These are phyloP conservation scores for Neostethus bicornis DNA, from an alignment of 2,797 vertebrate genomes.

Conservation along the genomic window DNA sequence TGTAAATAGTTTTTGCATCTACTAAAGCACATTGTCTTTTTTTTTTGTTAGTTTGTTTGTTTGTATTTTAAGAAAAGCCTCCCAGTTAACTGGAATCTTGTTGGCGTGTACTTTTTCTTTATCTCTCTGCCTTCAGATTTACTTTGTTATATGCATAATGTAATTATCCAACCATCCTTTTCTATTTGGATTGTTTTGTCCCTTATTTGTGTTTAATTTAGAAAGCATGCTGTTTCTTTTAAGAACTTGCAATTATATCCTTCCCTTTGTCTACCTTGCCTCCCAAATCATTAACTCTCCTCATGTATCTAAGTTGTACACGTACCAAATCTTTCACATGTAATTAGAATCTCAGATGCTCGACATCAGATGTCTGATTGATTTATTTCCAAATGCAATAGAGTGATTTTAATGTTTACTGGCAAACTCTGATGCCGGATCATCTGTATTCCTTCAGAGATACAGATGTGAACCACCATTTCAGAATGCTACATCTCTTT, in stretches of 20 bases:
- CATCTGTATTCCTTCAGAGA: neutral
- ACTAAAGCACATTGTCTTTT: no score
- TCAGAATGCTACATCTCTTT: neutral
- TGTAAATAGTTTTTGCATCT: neutral
- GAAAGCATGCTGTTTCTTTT: neutral
- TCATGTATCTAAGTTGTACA: neutral
- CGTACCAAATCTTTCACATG: neutral
- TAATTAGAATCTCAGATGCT: no score
- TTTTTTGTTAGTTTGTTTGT: no score
- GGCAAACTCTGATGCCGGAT: no score
- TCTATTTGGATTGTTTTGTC: neutral
- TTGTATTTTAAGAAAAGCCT: no score
- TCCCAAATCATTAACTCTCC: neutral
- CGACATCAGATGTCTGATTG: no score
- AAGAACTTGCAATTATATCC: neutral
- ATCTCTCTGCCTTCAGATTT: neutral
- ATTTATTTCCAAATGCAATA: no score
- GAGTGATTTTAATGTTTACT: no score
- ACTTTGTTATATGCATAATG: slow-evolving; percentile 1
- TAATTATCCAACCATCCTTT: neutral
- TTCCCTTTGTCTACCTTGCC: neutral
- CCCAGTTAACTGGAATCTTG: no score
- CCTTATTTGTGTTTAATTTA: no score
- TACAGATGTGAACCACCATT: neutral
- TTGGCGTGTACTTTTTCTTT: neutral